Base-by-base conservation (phyloP, 1,140 invertebrate genomes). In the Anoplolepis gracilipes region DNA sequence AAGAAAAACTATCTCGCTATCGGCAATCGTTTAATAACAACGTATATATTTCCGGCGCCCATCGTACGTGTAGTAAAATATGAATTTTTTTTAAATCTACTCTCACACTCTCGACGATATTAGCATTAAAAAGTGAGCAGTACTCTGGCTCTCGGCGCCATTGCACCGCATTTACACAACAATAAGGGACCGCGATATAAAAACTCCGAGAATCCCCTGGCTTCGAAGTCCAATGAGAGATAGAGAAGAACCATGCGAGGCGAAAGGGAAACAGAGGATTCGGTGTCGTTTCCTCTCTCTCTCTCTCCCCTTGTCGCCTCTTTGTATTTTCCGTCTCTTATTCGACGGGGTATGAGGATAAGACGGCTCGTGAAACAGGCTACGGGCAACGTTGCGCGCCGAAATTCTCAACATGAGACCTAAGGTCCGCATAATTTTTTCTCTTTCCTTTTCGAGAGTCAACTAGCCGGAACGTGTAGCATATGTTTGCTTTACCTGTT, bases 141-240 rank as follows among this genome's bases (percentile, higher is more conserved):
- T 92, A 85, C 88, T 91, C 92, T 81, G 89, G 92, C 91, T 94
- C 93, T 91, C 92, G 93, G 92, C 93, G 93, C 92, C 93, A 94
- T 94, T 95, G 94, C 93, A 91, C 90, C 86, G 91, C 92, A 95
- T 95, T 95, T 94, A 94, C 93, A 94, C 93, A 95, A 95, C 93
- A 95, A 95, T 95, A 92, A 95, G 88, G 90, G 88, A 91, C 92
- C 88, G 92, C 91, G 90, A 92, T 94, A 93, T 92, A 94, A 95
- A 95, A 94, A 94, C 93, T 94, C 90, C 91, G 90, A 93, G 92
- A 94, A 94, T 94, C 90, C 92, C 92, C 81, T 84, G 82, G 88
- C 91, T 91, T 89, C 84, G 69, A 77, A 86, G 79, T 73, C 61
- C 16, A 85, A 87, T 84, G 78, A 59, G 75, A 82, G 85, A 87